Percentiles rank a stretch among this genome's conserved stretches.
These are phyloP conservation scores for Synergus umbraculus DNA, from an alignment of 2,888 invertebrate species.

Conservation along the genomic window DNA sequence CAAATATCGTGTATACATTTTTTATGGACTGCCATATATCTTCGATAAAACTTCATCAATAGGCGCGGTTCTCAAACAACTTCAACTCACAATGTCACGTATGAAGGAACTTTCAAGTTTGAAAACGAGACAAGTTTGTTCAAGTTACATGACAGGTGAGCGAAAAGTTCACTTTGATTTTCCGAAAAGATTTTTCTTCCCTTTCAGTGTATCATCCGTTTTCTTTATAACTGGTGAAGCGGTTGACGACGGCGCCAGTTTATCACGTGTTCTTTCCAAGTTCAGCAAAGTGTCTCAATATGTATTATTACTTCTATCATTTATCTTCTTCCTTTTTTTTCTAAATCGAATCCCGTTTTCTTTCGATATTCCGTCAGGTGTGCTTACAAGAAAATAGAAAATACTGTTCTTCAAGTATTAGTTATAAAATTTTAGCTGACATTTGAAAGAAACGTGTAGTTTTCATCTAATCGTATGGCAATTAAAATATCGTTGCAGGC, in stretches of 20 bases:
- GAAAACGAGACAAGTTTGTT: slow-evolving; percentile 1
- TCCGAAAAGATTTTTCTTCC: slow-evolving; percentile 3
- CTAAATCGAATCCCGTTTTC: no score
- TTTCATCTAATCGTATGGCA: background rate
- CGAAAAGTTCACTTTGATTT: slow-evolving; percentile 35
- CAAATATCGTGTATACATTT: slow-evolving; percentile 6
- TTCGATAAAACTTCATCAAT: slow-evolving; percentile 24
- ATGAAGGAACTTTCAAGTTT: slow-evolving; percentile 16
- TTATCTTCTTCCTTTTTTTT: no score
- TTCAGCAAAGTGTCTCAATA: background rate
- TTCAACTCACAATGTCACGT: slow-evolving; percentile 3
- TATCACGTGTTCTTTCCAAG: slow-evolving; percentile 21
- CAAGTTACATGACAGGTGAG: slow-evolving; percentile 31
- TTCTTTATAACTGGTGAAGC: slow-evolving; percentile 29
- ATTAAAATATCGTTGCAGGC: slow-evolving; percentile 26
- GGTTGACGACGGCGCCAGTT: slow-evolving; percentile 24
- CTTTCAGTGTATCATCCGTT: slow-evolving; percentile 15
- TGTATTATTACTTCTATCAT: no score
- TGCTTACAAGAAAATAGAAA: no score
- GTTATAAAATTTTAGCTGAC: background rate
- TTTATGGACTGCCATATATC: background rate
- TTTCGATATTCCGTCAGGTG: no score
- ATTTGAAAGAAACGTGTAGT: slow-evolving; percentile 20
- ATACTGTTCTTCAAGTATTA: background rate
- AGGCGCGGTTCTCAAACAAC: background rate